These are phyloP conservation scores for Dromaius novaehollandiae DNA, from an alignment of 2,113 vertebrate genomes.

Conservation along the genomic window DNA sequence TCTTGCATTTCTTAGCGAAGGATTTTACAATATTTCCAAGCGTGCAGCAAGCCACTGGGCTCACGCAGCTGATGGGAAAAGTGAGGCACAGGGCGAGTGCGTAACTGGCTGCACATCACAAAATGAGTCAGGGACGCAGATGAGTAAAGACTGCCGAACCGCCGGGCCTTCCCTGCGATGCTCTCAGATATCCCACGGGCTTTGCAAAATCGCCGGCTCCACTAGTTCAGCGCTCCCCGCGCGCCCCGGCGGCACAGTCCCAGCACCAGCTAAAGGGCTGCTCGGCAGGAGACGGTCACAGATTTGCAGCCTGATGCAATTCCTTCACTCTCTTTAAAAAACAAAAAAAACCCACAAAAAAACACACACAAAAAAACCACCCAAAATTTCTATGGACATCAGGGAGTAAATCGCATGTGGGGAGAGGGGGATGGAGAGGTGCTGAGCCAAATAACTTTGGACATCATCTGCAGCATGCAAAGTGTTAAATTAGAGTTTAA, in stretches of 20 bases:
- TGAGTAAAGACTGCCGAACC: background rate
- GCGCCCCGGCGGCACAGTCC: accelerated
- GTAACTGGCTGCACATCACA: accelerated
- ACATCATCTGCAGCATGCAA: background rate
- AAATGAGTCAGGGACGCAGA: background rate
- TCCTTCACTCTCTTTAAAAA: background rate
- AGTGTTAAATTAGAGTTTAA: background rate
- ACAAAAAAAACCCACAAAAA: too few species aligned
- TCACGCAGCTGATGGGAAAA: background rate
- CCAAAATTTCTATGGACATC: background rate
- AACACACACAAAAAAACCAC: background rate
- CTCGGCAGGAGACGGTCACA: background rate
- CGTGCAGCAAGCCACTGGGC: accelerated
- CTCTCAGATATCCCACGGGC: background rate
- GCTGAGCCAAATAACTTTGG: background rate
- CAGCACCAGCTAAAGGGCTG: background rate
- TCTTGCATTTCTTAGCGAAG: background rate
- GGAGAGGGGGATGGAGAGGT: background rate
- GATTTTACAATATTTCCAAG: background rate
- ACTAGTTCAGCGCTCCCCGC: background rate
- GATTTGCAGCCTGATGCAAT: conserved; percentile 3
- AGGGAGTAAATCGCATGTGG: background rate
- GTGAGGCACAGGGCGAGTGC: accelerated
- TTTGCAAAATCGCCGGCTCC: background rate
- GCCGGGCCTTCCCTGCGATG: accelerated